A percentile compares a stretch with the other conserved stretches of the same genome.
Evolutionary conservation across 2,888 invertebrate genomes (phyloP).

Genomic region (Notodonta ziczac): DNA sequence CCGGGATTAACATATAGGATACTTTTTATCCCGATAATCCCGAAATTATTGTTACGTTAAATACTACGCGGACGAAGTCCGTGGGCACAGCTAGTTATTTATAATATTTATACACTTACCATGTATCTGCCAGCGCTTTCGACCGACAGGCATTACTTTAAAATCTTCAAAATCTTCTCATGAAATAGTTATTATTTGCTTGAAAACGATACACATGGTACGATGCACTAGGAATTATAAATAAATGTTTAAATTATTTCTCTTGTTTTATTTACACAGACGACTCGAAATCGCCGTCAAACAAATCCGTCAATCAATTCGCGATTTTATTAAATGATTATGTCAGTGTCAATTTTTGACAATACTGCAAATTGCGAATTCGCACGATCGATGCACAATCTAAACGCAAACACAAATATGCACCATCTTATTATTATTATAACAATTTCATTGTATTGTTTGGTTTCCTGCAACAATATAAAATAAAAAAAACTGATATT

Average conservation of each 20-base stretch:
- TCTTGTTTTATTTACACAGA: constrained; percentile 29
- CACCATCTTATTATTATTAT: no score
- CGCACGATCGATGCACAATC: no score
- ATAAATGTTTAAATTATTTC: constrained; percentile 8
- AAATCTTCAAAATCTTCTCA: not conserved
- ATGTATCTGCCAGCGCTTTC: constrained; percentile 91
- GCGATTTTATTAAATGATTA: constrained; percentile 25
- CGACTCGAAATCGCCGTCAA: constrained; percentile 1
- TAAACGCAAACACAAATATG: no score
- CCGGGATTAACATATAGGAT: no score
- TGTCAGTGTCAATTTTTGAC: constrained; percentile 41
- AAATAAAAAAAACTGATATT: no score
- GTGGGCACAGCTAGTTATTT: no score
- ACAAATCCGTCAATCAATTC: constrained; percentile 8
- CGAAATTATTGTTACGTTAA: no score
- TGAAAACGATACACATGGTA: not conserved
- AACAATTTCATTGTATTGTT: no score
- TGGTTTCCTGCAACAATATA: no score
- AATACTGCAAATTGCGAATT: constrained; percentile 11
- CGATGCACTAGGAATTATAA: not conserved
- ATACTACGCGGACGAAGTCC: no score
- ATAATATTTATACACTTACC: constrained; percentile 75
- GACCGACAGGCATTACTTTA: constrained; percentile 83
- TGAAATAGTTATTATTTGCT: not conserved
- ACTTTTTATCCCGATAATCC: no score